These are phyloP conservation scores for Poeciliopsis infans DNA, from an alignment of 2,797 vertebrate species.

Conservation along the genomic window DNA sequence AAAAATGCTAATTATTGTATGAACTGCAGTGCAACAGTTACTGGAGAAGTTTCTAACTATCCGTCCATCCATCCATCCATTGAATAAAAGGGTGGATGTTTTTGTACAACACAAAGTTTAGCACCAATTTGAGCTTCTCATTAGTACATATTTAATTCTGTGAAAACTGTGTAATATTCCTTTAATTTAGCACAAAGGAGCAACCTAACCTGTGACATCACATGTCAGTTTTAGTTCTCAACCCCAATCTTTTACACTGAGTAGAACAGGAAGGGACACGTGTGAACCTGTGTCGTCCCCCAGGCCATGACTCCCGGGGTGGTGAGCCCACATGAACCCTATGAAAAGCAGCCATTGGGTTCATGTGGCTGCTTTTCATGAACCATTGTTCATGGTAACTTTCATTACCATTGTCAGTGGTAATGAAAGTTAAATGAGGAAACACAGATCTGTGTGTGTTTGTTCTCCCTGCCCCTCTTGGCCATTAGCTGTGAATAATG, in stretches of 20 bases:
- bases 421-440: constrained; percentile 69
- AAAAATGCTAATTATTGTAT: background rate
- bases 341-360: background rate
- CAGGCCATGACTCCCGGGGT: background rate
- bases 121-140: background rate
- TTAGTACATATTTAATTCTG: background rate
- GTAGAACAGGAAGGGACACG: background rate
- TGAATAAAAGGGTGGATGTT: background rate
- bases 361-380: no score
- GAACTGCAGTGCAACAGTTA: background rate
- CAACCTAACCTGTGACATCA: background rate
- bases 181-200: background rate
- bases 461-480: constrained; percentile 37
- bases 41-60: background rate
- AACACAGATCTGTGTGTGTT: constrained; percentile 47
- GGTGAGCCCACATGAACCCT: background rate
- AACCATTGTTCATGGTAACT: no score
- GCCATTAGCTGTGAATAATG: constrained; percentile 73
- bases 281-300: background rate
- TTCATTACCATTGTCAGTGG: no score
- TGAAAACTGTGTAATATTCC: background rate
- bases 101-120: background rate
- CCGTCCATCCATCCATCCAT: background rate
- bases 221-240: background rate
- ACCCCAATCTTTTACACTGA: background rate